phyloP scores from a whole-genome alignment of 2,797 vertebrate species.

The Tragopan temminckii region DNA sequence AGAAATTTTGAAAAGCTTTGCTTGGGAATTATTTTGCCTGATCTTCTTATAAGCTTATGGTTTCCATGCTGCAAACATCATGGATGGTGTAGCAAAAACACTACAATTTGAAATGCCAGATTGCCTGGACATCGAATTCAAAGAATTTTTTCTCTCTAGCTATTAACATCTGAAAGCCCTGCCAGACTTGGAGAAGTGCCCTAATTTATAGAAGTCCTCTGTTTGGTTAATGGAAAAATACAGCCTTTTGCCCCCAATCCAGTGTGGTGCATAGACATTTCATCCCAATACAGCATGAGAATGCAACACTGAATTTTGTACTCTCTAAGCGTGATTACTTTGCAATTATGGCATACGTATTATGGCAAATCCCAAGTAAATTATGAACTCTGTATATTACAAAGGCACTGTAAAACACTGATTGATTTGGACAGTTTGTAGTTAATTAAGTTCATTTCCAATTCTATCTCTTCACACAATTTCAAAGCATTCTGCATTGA shows the following conservation, averaged over 20 bases:
- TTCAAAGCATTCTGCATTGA: constrained; percentile 82
- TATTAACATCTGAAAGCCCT: constrained; percentile 40
- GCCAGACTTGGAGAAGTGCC: constrained; percentile 27
- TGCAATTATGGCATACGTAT: constrained; percentile 74
- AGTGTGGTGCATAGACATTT: constrained; percentile 10
- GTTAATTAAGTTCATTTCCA: constrained; percentile 87
- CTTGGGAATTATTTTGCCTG: background rate
- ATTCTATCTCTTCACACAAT: constrained; percentile 81
- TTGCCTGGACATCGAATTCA: background rate
- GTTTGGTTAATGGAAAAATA: constrained; percentile 65
- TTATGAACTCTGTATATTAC: constrained; percentile 80
- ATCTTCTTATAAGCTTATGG: background rate
- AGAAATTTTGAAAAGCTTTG: background rate
- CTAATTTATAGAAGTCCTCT: constrained; percentile 49
- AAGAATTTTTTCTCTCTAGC: background rate
- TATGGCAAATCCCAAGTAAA: constrained; percentile 75
- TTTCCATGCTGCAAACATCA: background rate
- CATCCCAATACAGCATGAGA: constrained; percentile 33
- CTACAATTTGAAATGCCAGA: background rate
- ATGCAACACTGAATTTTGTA: constrained; percentile 59
- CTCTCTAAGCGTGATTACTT: constrained; percentile 67
- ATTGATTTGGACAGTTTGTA: constrained; percentile 85
- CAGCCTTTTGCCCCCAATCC: constrained; percentile 35
- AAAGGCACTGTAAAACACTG: constrained; percentile 76
- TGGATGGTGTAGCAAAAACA: background rate